These are phyloP conservation scores for Diplolepis rosae DNA, from an alignment of 2,888 invertebrate genomes.

Conservation along the genomic window DNA sequence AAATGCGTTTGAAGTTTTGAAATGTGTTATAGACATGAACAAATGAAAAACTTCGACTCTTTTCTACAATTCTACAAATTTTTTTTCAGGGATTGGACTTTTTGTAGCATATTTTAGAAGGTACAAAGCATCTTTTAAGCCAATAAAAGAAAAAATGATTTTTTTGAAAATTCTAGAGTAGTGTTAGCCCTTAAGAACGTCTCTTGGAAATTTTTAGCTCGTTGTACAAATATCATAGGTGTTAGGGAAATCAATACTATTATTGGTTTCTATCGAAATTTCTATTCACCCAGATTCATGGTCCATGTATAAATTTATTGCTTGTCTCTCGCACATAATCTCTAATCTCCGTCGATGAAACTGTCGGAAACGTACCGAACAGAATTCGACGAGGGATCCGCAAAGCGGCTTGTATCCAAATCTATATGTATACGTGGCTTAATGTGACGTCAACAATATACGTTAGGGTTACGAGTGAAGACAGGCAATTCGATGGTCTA, in stretches of 20 bases:
- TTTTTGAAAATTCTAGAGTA: too few relatives aligned
- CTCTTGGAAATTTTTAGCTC: conserved; percentile 2
- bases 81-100: too few relatives aligned
- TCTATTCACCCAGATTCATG: conserved; percentile 65
- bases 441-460: neutral
- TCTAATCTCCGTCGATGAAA: conserved; percentile 41
- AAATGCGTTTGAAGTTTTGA: too few relatives aligned
- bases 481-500: neutral
- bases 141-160: too few relatives aligned
- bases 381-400: conserved; percentile 36
- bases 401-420: conserved; percentile 33
- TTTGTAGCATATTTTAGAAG: too few relatives aligned
- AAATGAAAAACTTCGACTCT: too few relatives aligned
- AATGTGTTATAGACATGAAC: too few relatives aligned
- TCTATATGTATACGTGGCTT: neutral
- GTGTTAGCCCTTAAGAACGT: neutral
- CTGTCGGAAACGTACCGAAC: conserved; percentile 32
- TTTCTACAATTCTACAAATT: too few relatives aligned
- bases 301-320: conserved; percentile 68
- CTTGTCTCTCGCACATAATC: conserved; percentile 52
- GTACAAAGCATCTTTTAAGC: too few relatives aligned
- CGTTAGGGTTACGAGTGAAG: neutral
- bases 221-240: conserved; percentile 33
- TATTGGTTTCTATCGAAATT: conserved; percentile 54
- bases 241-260: conserved; percentile 68